These are phyloP conservation scores for Gephyroberyx darwinii DNA, from an alignment of 2,797 vertebrate genomes.

Conservation along the genomic window DNA sequence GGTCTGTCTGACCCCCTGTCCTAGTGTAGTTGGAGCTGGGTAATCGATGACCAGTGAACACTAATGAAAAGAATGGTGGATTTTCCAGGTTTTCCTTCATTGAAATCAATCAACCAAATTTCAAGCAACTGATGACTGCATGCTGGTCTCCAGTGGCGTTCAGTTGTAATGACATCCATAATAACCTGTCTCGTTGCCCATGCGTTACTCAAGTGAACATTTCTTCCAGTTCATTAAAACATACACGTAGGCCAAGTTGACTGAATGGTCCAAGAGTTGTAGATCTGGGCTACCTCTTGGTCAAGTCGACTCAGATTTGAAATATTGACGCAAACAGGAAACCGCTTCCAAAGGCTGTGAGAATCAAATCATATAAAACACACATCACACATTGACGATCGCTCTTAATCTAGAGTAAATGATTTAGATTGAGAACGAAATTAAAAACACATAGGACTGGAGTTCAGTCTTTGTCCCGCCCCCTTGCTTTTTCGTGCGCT, in stretches of 20 bases:
- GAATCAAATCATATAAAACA: too few species aligned
- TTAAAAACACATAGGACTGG: too few species aligned
- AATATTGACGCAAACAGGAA: too few species aligned
- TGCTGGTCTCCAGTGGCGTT: conserved; percentile 52
- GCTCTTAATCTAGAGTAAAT: too few species aligned
- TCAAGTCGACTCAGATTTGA: background rate
- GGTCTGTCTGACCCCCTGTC: background rate
- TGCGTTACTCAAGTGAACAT: too few species aligned
- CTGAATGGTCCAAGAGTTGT: too few species aligned
- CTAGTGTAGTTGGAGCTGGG: too few species aligned
- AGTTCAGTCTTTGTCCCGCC: background rate
- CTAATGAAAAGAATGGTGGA: background rate
- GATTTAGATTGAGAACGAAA: too few species aligned
- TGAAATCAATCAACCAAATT: background rate
- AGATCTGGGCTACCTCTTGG: background rate
- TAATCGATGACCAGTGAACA: background rate
- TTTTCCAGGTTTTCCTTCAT: background rate
- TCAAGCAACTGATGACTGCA: conserved; percentile 10
- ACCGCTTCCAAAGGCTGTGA: background rate
- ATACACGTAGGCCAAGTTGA: background rate
- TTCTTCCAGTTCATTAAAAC: background rate
- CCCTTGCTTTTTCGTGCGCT: conserved; percentile 9
- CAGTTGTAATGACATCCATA: conserved; percentile 11
- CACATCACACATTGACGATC: too few species aligned
- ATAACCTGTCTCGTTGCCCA: background rate